Evolutionary conservation across 1,140 invertebrate genomes (phyloP).

Genomic region (Lanistes nyassanus): DNA sequence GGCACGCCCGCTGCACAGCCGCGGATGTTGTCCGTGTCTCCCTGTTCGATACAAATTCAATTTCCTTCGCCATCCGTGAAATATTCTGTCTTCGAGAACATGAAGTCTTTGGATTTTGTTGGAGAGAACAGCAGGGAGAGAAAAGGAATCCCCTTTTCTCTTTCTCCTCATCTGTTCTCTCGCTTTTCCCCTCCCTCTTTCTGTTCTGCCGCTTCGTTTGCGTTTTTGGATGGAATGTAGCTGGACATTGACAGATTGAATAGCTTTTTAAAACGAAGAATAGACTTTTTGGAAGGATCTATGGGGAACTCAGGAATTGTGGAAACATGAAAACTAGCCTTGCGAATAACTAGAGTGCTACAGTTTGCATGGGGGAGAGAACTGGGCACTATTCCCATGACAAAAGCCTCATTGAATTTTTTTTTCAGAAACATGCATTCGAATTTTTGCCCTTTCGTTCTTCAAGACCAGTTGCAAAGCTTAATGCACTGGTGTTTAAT

Average conservation of each 20-base stretch:
- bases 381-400: no score
- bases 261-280: not conserved
- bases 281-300: not conserved
- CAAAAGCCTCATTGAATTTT: no score
- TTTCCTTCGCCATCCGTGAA: not conserved
- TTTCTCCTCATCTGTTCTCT: not conserved
- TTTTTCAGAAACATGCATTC: no score
- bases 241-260: not conserved
- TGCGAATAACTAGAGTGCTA: not conserved
- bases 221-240: not conserved
- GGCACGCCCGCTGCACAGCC: not conserved
- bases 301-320: not conserved
- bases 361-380: not conserved
- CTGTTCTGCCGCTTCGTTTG: not conserved
- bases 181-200: not conserved
- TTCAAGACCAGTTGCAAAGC: no score
- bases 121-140: no score
- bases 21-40: not conserved
- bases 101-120: no score
- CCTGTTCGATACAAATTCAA: not conserved
- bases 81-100: not conserved
- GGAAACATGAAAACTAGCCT: not conserved
- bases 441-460: no score
- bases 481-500: no score
- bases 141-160: not conserved